Evolutionary conservation across 2,113 vertebrate genomes (phyloP).

Genomic region (Nycticorax nycticorax): DNA sequence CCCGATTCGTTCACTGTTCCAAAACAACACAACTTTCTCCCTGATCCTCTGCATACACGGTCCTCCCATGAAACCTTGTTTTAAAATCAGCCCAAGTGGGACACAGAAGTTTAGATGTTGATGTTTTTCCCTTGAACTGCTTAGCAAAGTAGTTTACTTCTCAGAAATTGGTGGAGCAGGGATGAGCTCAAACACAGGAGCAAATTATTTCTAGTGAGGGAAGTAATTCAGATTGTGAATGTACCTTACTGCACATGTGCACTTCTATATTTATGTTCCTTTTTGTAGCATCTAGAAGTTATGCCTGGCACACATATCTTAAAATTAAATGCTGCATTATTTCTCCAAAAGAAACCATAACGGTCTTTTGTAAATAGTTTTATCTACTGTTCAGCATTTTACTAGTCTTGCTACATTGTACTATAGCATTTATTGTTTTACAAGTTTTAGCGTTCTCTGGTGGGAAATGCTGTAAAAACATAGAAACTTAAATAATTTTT

Average conservation of each 20-base stretch:
- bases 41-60: not conserved
- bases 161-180: not conserved
- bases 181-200: not conserved
- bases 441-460: conserved; percentile 18
- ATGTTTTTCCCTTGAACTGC: not conserved
- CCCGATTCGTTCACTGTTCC: not conserved
- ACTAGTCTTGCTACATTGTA: not conserved
- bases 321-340: conserved; percentile 19
- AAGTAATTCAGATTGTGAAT: not conserved
- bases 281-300: not conserved
- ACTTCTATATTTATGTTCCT: not conserved
- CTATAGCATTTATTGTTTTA: conserved; percentile 41
- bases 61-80: not conserved
- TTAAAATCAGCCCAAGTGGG: not conserved
- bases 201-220: not conserved
- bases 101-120: not conserved
- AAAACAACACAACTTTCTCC: not conserved
- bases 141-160: not conserved
- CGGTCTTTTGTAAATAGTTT: conserved; percentile 38
- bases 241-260: not conserved
- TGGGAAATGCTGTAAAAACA: conserved; percentile 47
- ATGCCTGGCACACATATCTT: not conserved
- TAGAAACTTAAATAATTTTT: conserved; percentile 29
- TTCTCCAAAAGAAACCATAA: conserved; percentile 35
- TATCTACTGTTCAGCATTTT: conserved; percentile 51